Evolutionary conservation across 2,797 vertebrate genomes (phyloP).

Genomic region (Sus cebifrons): DNA sequence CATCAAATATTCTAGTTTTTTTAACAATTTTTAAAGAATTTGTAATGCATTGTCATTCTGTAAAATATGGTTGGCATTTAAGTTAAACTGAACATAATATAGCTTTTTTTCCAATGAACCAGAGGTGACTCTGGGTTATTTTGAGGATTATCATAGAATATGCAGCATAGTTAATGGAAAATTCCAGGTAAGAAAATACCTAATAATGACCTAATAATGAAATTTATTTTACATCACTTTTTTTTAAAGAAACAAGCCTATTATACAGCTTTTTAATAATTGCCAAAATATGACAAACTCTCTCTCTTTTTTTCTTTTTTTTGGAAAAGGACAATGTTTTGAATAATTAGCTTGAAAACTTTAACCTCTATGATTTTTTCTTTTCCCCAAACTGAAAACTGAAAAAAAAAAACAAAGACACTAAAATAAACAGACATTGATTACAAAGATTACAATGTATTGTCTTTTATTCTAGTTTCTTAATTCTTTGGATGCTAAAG

Average conservation of each 20-base stretch:
- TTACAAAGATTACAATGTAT: slow-evolving; percentile 64
- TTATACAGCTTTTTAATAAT: slow-evolving; percentile 35
- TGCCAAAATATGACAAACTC: slow-evolving; percentile 3
- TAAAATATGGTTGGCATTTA: slow-evolving; percentile 39
- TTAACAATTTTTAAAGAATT: not conserved
- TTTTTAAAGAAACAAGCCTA: not conserved
- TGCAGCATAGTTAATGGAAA: not conserved
- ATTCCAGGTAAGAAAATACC: not conserved
- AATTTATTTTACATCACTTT: slow-evolving; percentile 51
- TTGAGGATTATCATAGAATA: not conserved
- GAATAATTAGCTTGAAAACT: slow-evolving; percentile 55
- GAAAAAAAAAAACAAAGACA: not conserved
- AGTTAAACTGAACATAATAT: not conserved
- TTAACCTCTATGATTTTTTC: slow-evolving; percentile 29
- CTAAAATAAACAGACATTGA: slow-evolving; percentile 23
- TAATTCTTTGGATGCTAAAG: slow-evolving; percentile 95
- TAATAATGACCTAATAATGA: slow-evolving; percentile 17
- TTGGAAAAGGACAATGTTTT: not conserved
- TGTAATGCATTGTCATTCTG: not conserved
- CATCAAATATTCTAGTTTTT: not conserved
- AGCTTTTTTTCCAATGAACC: not conserved
- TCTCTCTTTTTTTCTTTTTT: not conserved
- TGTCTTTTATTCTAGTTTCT: slow-evolving; percentile 92
- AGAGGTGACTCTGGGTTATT: not conserved
- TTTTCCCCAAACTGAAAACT: not conserved